These are phyloP conservation scores for Columbina picui DNA, from an alignment of 2,113 vertebrate species.

Conservation along the genomic window DNA sequence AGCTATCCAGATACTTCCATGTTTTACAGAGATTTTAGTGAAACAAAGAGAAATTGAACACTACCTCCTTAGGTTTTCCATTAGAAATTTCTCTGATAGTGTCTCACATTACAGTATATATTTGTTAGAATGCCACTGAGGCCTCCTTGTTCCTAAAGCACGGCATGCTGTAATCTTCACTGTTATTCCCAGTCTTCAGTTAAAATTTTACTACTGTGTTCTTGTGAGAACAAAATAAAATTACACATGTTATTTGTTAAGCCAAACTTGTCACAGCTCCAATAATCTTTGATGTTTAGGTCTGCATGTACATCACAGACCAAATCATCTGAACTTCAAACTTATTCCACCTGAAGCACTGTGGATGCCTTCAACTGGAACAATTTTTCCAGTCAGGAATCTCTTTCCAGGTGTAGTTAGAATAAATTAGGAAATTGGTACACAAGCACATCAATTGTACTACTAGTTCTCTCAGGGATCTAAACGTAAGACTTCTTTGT, in stretches of 20 bases:
- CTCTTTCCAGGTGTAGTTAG: neutral
- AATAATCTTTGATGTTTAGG: constrained; percentile 3
- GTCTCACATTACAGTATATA: neutral
- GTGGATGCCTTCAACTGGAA: neutral
- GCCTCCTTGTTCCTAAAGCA: neutral
- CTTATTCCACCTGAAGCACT: neutral
- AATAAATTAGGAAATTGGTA: neutral
- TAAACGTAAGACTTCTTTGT: neutral
- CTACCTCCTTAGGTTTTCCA: neutral
- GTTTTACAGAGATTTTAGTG: neutral
- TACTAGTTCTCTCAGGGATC: neutral
- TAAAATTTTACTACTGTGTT: neutral
- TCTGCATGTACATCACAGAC: neutral
- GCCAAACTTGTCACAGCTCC: neutral
- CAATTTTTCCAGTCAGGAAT: neutral
- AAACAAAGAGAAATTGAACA: neutral
- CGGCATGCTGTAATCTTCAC: neutral
- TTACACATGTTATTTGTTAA: constrained; percentile 28
- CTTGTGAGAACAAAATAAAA: constrained; percentile 27
- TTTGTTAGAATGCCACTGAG: neutral
- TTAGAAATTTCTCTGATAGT: neutral
- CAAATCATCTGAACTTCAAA: neutral
- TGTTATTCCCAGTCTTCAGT: neutral
- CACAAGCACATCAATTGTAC: neutral
- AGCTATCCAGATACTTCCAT: neutral